Evolutionary conservation across 2,888 invertebrate species (phyloP), one percentile per base, ranked within the genome.

Genomic region (Pegoplata infirma): DNA sequence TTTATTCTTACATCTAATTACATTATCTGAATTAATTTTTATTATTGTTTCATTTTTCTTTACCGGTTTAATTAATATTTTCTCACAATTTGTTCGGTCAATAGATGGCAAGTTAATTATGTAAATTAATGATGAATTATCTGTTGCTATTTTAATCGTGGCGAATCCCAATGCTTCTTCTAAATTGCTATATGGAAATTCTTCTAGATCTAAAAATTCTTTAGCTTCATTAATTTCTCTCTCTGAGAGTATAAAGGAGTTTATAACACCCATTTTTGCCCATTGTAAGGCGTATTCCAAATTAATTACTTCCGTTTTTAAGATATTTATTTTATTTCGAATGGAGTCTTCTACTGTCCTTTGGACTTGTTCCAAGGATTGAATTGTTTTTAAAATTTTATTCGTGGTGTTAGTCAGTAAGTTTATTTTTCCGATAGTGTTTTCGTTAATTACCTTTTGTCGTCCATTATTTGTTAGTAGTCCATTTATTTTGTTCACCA

Each of bases 111-210:
- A 28, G 25, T 59, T 69, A 56, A 78, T 28, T 32, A 78, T 74
- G 49, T 81, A 81, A 8, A 82, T 14, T 36, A 81, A 36, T n/a
- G 72, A 46, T 59, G 66, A 55, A 23, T 74, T 53, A 23, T 64
- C 72, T 7, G 72, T 40, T n/a, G 80, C 76, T 59, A 78, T 80
- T 16, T 69, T 81, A 21, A 80, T 23, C 2, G 72, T 71, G 47
- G 75, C 56, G 66, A 77, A 77, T 46, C 78, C 66, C 12, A 73
- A 28, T 10, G 23, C 23, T 63, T 63, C 19, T 25, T 36, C 51
- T 36, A 63, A 36, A 51, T 19, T 51, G 28, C 17, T 51, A 28
- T 63, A 51, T 21, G 63, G 59, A 19, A 59, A 46, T 23, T 23
- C 16, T 32, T 61, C 21, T 3, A 14, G n/a, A 32, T 49, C 47